Conservation (phyloP, 2,888 invertebrate genomes). For the Theretra japonica region DNA sequence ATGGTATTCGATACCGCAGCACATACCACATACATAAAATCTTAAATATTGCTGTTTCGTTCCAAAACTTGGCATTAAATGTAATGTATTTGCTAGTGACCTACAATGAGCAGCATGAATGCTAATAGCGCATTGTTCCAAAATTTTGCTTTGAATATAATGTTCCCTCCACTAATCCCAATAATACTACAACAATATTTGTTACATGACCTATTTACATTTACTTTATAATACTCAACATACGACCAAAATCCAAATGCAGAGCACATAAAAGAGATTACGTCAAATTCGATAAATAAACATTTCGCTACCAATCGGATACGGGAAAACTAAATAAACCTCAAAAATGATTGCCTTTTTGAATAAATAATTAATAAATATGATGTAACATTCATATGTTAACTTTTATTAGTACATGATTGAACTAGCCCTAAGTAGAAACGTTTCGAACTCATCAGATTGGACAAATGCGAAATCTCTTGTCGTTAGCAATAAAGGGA, state of each 20-base stretch:
- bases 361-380: too few relatives aligned
- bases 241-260: neutral
- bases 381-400: too few relatives aligned
- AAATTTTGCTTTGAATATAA: constrained; percentile 11
- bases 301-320: neutral
- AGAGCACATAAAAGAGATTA: neutral
- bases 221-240: neutral
- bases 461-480: neutral
- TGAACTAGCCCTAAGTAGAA: too few relatives aligned
- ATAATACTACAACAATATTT: constrained; percentile 6
- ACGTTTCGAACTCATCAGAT: neutral
- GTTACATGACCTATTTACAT: constrained; percentile 7
- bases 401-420: too few relatives aligned
- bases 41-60: constrained; percentile 16
- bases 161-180: neutral
- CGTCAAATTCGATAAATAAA: neutral
- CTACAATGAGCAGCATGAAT: constrained; percentile 9
- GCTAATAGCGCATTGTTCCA: constrained; percentile 24
- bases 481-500: constrained; percentile 10
- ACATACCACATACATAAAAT: constrained; percentile 10
- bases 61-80: constrained; percentile 10
- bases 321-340: neutral
- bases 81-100: constrained; percentile 12
- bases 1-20: neutral
- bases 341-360: too few relatives aligned